These are phyloP conservation scores for Megalonaias nervosa DNA, from an alignment of 1,140 invertebrate species.

Conservation along the genomic window DNA sequence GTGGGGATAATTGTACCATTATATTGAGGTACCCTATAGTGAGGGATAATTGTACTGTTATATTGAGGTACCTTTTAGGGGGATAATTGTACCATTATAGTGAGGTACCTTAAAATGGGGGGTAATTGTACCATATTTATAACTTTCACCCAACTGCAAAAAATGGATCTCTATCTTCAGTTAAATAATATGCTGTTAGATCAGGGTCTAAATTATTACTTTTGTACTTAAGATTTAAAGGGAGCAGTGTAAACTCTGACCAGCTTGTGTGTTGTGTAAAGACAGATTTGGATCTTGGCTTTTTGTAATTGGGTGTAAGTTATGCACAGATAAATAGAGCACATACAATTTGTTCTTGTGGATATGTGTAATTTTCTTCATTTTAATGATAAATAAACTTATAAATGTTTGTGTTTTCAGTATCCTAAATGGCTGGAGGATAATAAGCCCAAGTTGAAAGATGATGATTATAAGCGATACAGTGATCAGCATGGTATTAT, in stretches of 20 bases:
- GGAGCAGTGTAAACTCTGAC: background rate
- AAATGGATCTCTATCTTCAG: background rate
- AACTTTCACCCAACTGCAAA: background rate
- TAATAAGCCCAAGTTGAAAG: conserved; percentile 80
- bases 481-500: conserved; percentile 85
- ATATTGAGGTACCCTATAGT: no score
- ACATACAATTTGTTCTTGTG: background rate
- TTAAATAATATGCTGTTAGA: no score
- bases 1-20: no score
- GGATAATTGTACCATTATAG: background rate
- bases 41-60: background rate
- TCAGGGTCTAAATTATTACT: no score
- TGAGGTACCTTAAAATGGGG: no score
- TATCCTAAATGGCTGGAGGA: conserved; percentile 88
- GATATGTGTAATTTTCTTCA: background rate
- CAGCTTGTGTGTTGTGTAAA: no score
- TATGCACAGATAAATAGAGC: background rate
- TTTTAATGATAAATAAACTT: background rate
- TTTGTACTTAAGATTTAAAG: background rate
- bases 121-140: background rate
- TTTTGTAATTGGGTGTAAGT: no score
- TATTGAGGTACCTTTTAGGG: background rate
- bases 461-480: conserved; percentile 80
- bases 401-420: conserved; percentile 65
- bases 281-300: no score